Percentiles rank a stretch among this genome's conserved stretches.
phyloP scores from a whole-genome alignment of 1,140 invertebrate species.

The Cheumatopsyche charites region DNA sequence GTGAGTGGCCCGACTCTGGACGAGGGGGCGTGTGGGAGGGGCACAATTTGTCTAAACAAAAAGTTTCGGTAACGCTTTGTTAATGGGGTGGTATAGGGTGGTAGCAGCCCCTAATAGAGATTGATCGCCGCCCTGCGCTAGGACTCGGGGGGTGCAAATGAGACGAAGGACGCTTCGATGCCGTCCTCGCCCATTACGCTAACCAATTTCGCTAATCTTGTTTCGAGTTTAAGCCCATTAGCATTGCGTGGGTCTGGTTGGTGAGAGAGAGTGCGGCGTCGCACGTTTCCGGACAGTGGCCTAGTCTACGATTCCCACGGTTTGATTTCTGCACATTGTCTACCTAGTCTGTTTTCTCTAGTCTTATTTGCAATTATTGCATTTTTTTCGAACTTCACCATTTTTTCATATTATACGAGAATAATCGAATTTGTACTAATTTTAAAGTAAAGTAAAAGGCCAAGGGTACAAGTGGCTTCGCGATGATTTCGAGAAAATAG shows the following conservation, averaged over 20 bases:
- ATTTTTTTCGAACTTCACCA: too few species aligned
- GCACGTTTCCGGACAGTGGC: background rate
- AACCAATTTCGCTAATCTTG: constrained; percentile 25
- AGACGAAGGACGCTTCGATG: background rate
- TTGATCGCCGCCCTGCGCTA: constrained; percentile 28
- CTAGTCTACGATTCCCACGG: too few species aligned
- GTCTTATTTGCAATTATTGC: too few species aligned
- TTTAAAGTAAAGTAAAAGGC: too few species aligned
- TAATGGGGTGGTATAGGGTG: constrained; percentile 15
- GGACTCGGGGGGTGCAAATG: background rate
- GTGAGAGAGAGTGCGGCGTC: background rate
- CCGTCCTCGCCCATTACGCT: constrained; percentile 10
- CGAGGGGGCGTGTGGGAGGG: too few species aligned
- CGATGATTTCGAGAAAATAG: too few species aligned
- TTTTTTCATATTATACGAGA: too few species aligned
- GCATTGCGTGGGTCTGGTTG: constrained; percentile 24
- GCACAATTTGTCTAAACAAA: constrained; percentile 43
- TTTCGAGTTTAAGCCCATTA: constrained; percentile 27
- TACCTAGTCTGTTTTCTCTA: too few species aligned
- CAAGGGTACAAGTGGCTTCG: too few species aligned
- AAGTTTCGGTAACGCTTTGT: constrained; percentile 33
- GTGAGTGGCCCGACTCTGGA: constrained; percentile 25
- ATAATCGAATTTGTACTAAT: too few species aligned
- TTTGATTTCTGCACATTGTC: too few species aligned
- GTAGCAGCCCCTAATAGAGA: constrained; percentile 32